Evolutionary conservation across 2,888 invertebrate genomes (phyloP).

Genomic region (Scaptomyza caliginosa): DNA sequence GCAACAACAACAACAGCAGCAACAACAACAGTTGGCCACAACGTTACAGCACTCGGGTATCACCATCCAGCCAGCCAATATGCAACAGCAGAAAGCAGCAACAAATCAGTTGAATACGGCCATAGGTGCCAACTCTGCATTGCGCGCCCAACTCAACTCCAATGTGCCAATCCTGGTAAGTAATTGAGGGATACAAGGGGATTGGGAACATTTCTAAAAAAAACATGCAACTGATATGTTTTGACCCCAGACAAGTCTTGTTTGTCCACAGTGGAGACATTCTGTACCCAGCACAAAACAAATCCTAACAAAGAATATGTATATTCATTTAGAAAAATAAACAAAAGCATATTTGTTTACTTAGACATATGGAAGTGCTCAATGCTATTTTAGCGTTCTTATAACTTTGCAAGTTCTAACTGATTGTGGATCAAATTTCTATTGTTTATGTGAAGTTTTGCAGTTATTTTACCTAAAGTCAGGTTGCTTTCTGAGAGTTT

Average conservation of each 20-base stretch:
- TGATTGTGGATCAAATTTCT: background rate
- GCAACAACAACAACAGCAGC: conserved; percentile 64
- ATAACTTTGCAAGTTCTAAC: background rate
- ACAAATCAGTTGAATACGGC: conserved; percentile 74
- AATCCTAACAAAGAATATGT: background rate
- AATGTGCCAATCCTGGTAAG: conserved; percentile 89
- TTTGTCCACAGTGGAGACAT: background rate
- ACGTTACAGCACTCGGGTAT: conserved; percentile 78
- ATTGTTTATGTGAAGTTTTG: too few species aligned
- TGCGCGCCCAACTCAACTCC: conserved; percentile 82
- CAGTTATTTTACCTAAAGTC: too few species aligned
- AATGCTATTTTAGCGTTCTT: background rate
- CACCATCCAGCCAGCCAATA: conserved; percentile 82
- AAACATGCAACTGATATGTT: background rate
- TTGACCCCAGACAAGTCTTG: background rate
- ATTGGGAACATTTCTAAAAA: too few species aligned
- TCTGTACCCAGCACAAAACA: background rate
- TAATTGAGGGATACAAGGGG: background rate
- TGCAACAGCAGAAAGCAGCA: conserved; percentile 71
- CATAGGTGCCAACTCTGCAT: conserved; percentile 84
- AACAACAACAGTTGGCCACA: conserved; percentile 65
- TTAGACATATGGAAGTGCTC: background rate
- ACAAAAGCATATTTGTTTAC: background rate
- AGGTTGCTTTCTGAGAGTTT: background rate
- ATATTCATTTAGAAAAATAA: background rate